Conservation (phyloP, 1,140 invertebrate genomes). For the Drosophila grimshawi region DNA sequence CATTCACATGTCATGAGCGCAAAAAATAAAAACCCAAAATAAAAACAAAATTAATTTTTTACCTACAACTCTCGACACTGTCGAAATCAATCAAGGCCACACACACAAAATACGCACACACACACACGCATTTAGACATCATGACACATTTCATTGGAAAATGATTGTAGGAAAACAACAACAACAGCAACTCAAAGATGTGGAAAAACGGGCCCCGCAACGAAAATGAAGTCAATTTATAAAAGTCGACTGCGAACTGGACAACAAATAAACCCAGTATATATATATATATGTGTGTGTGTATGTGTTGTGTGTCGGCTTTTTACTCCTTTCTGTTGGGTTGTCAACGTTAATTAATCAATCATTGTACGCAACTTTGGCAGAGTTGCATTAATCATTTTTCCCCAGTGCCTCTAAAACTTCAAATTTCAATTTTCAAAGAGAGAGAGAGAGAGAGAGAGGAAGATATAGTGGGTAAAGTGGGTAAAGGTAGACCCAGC, state of each 20-base stretch:
- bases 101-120: constrained; percentile 45
- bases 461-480: no score
- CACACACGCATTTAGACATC: constrained; percentile 35
- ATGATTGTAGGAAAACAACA: constrained; percentile 61
- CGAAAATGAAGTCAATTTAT: constrained; percentile 79
- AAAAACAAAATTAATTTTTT: constrained; percentile 22
- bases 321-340: constrained; percentile 50
- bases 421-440: constrained; percentile 53
- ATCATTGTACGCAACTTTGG: constrained; percentile 70
- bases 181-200: constrained; percentile 40
- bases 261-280: constrained; percentile 48
- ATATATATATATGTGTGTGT: constrained; percentile 28
- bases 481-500: no score
- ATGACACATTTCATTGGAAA: constrained; percentile 76
- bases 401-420: constrained; percentile 42
- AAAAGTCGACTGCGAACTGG: constrained; percentile 67
- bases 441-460: not conserved
- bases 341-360: constrained; percentile 82
- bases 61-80: constrained; percentile 21
- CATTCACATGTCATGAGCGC: constrained; percentile 11
- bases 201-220: constrained; percentile 65
- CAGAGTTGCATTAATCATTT: constrained; percentile 73
- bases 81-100: constrained; percentile 60
- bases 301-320: constrained; percentile 56
- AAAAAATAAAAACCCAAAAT: constrained; percentile 13